A percentile compares a stretch with the other conserved stretches of the same genome.
phyloP scores from a whole-genome alignment of 2,113 vertebrate species.

The Rhipidura dahli region DNA sequence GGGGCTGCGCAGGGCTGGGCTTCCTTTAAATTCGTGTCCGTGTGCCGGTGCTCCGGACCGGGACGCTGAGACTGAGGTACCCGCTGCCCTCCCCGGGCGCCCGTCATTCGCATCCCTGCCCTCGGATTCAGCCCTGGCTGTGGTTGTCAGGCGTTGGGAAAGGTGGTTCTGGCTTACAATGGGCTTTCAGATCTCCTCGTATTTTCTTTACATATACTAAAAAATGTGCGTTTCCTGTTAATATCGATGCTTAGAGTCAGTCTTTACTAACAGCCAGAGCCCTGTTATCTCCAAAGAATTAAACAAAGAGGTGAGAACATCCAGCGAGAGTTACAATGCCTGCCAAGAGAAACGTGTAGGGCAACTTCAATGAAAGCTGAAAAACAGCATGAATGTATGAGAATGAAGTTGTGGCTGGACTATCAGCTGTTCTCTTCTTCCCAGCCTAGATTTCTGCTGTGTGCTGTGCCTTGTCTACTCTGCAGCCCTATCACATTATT shows the following conservation, averaged over 20 bases:
- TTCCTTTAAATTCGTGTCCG: rapidly evolving
- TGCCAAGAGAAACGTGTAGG: background rate
- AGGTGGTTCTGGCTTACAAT: background rate
- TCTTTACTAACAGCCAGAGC: background rate
- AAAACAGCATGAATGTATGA: background rate
- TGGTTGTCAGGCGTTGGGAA: background rate
- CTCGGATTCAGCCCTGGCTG: background rate
- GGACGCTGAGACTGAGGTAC: background rate
- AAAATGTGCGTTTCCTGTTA: rapidly evolving
- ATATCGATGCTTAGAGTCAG: background rate
- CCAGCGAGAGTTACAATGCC: background rate
- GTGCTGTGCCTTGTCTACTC: background rate
- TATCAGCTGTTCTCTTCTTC: background rate
- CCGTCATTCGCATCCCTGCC: background rate
- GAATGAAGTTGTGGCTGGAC: background rate
- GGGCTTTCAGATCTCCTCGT: background rate
- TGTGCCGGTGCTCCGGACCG: background rate
- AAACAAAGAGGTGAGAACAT: background rate
- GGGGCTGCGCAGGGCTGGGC: background rate
- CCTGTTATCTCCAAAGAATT: background rate
- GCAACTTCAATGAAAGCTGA: background rate
- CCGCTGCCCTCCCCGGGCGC: background rate
- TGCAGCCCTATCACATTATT: background rate
- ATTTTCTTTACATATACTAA: background rate
- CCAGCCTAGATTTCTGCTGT: background rate